Evolutionary conservation across 2,797 vertebrate genomes (phyloP).

Genomic region (Diceros bicornis): DNA sequence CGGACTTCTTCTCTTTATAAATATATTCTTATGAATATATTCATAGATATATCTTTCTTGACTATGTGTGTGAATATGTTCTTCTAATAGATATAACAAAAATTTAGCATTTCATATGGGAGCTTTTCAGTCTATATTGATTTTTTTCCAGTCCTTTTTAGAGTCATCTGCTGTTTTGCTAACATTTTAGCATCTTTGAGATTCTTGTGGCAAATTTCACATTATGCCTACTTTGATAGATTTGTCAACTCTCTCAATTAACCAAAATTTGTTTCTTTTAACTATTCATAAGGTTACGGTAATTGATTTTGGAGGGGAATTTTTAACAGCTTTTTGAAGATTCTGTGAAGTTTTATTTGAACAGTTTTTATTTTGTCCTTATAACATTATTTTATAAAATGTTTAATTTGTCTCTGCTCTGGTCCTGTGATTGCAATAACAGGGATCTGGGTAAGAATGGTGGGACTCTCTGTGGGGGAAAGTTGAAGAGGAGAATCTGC

Average conservation of each 20-base stretch:
- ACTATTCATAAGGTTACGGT: not conserved
- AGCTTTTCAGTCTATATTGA: not conserved
- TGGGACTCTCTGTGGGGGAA: not conserved
- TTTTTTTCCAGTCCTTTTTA: slow-evolving; percentile 36
- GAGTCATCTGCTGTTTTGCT: slow-evolving; percentile 52
- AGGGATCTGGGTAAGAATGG: not conserved
- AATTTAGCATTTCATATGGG: slow-evolving; percentile 50
- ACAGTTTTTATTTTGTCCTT: slow-evolving; percentile 31
- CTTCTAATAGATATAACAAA: slow-evolving; percentile 37
- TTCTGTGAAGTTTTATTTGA: slow-evolving; percentile 24
- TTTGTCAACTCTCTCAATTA: not conserved
- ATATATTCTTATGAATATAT: slow-evolving; percentile 68
- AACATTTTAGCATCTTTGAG: slow-evolving; percentile 49
- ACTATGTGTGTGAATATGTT: slow-evolving; percentile 21
- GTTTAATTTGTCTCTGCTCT: slow-evolving; percentile 16
- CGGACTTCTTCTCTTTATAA: slow-evolving; percentile 45
- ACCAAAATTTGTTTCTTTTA: slow-evolving; percentile 42
- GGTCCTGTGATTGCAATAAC: not conserved
- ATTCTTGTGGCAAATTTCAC: slow-evolving; percentile 8
- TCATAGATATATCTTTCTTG: slow-evolving; percentile 52
- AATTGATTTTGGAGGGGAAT: slow-evolving; percentile 16
- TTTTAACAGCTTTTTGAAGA: slow-evolving; percentile 53
- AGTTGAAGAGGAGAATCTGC: not conserved
- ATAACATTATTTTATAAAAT: not conserved
- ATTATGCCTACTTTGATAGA: not conserved